phyloP scores from a whole-genome alignment of 2,113 vertebrate species.

The Trochalopteron elliotii region DNA sequence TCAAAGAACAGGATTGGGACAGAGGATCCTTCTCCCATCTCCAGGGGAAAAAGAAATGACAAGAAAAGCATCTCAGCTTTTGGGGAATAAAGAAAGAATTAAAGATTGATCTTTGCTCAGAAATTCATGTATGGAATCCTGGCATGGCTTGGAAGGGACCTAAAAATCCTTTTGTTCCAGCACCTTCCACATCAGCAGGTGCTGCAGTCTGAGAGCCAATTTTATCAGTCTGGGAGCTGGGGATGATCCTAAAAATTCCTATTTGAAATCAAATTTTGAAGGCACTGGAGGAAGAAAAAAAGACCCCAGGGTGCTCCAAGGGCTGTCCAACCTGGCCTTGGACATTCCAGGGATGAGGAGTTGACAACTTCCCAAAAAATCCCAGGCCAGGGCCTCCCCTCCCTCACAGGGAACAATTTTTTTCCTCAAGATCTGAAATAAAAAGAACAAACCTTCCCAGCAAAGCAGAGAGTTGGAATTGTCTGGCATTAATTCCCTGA shows the following conservation, averaged over 20 bases:
- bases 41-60: neutral
- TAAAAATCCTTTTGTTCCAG: neutral
- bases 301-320: accelerated
- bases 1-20: neutral
- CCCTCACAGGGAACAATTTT: too few relatives aligned
- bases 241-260: too few relatives aligned
- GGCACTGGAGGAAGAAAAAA: too few relatives aligned
- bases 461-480: neutral
- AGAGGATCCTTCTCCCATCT: neutral
- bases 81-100: neutral
- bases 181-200: neutral
- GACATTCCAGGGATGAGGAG: neutral
- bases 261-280: too few relatives aligned
- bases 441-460: neutral
- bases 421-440: neutral
- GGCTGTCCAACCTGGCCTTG: neutral
- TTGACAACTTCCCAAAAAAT: neutral
- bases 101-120: neutral
- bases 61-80: neutral
- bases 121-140: neutral
- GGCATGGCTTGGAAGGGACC: neutral
- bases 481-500: neutral
- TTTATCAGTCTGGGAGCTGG: too few relatives aligned
- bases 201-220: too few relatives aligned
- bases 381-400: neutral